A percentile compares a stretch with the other conserved stretches of the same genome.
phyloP scores from a whole-genome alignment of 2,113 vertebrate genomes.

The Cyphomyrus discorhynchus region DNA sequence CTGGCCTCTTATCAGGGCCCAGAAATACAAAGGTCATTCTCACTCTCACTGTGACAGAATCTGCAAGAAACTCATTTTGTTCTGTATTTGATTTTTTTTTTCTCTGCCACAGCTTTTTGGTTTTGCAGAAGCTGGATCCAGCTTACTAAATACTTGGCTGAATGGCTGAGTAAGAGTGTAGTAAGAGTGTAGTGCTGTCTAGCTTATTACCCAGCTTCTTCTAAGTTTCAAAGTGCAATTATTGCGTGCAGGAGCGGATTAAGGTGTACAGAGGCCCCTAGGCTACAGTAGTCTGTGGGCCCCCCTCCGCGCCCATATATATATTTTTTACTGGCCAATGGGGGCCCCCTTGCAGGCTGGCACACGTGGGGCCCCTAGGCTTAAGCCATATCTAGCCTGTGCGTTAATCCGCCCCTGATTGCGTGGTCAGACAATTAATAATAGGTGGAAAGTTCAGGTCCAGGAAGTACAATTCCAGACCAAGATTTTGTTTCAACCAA shows the following conservation, averaged over 20 bases:
- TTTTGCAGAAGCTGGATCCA: background rate
- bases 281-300: too few relatives aligned
- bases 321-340: too few relatives aligned
- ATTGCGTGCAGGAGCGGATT: background rate
- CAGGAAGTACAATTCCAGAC: background rate
- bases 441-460: background rate
- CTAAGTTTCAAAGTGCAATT: background rate
- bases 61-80: background rate
- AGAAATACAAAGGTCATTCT: background rate
- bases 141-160: background rate
- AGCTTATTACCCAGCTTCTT: background rate
- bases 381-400: too few relatives aligned
- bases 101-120: background rate
- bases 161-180: background rate
- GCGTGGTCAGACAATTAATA: background rate
- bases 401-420: background rate
- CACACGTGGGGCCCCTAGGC: too few relatives aligned
- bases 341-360: too few relatives aligned
- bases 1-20: background rate
- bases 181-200: background rate
- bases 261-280: too few relatives aligned
- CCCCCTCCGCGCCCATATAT: too few relatives aligned
- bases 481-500: background rate
- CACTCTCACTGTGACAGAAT: background rate
- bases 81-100: background rate